These are phyloP conservation scores for Anguilla pacifica DNA, from an alignment of 2,797 vertebrate genomes.

Conservation along the genomic window DNA sequence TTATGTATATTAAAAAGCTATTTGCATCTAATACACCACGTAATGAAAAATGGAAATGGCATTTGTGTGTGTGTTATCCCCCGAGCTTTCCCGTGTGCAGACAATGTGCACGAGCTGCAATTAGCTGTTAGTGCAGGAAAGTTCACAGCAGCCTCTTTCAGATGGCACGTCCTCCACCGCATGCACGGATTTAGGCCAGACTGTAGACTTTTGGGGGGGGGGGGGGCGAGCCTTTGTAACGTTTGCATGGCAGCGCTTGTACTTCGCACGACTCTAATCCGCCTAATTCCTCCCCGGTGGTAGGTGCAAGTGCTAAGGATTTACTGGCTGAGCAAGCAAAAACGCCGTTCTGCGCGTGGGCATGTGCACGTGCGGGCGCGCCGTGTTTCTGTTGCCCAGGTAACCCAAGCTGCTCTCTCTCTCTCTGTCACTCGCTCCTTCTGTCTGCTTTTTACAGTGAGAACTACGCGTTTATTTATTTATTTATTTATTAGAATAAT, in stretches of 20 bases:
- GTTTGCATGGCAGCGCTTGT: constrained; percentile 24
- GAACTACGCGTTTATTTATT: neutral
- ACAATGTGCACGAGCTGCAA: neutral
- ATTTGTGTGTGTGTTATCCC: neutral
- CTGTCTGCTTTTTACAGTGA: neutral
- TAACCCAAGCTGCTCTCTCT: neutral
- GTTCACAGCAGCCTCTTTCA: constrained; percentile 24
- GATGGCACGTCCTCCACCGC: constrained; percentile 16
- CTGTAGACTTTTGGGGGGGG: constrained; percentile 29
- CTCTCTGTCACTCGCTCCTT: neutral
- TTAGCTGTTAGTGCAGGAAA: constrained; percentile 26
- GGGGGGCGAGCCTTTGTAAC: constrained; percentile 28
- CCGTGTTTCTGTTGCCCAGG: neutral
- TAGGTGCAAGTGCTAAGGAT: constrained; percentile 38
- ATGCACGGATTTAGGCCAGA: constrained; percentile 25
- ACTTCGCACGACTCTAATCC: constrained; percentile 45
- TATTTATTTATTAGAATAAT: neutral
- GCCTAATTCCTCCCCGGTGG: constrained; percentile 41
- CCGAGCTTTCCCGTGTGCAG: neutral
- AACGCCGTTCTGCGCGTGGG: neutral
- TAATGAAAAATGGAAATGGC: constrained; percentile 26
- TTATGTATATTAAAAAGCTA: constrained; percentile 9
- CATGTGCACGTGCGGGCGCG: neutral
- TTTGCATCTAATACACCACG: constrained; percentile 3
- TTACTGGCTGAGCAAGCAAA: constrained; percentile 6